Percentiles rank a stretch among this genome's conserved stretches.
Evolutionary conservation across 2,797 vertebrate species (phyloP).

Genomic region (Falco rusticolus): DNA sequence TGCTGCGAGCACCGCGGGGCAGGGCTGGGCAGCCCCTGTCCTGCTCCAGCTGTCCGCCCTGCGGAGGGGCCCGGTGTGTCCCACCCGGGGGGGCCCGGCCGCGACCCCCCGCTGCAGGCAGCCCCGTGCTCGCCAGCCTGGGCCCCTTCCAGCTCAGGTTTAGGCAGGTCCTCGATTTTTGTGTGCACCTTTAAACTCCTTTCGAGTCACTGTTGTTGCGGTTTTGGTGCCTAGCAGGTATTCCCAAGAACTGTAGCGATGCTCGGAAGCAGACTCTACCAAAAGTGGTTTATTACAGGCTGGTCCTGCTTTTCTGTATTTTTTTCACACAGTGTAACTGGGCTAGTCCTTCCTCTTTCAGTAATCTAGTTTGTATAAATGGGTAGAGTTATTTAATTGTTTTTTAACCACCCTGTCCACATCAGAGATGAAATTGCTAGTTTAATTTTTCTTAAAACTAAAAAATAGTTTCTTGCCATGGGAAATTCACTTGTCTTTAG

Average conservation of each 20-base stretch:
- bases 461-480: neutral
- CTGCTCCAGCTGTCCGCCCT: neutral
- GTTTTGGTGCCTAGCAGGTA: neutral
- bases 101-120: accelerated
- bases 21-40: neutral
- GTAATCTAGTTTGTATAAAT: neutral
- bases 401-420: neutral
- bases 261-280: neutral
- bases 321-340: neutral
- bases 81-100: neutral
- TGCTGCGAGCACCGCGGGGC: too few relatives aligned
- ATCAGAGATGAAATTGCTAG: neutral
- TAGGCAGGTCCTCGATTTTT: accelerated
- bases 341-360: neutral
- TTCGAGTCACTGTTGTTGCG: neutral
- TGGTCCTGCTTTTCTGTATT: neutral
- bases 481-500: neutral
- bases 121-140: accelerated
- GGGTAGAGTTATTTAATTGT: neutral
- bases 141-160: accelerated
- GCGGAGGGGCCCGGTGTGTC: too few relatives aligned
- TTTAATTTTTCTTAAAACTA: neutral
- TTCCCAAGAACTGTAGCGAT: neutral
- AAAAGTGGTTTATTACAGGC: neutral
- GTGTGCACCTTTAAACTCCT: accelerated